Evolutionary conservation across 2,888 invertebrate genomes (phyloP), one percentile per base, ranked within the genome.

Genomic region (Drosophila recens): DNA sequence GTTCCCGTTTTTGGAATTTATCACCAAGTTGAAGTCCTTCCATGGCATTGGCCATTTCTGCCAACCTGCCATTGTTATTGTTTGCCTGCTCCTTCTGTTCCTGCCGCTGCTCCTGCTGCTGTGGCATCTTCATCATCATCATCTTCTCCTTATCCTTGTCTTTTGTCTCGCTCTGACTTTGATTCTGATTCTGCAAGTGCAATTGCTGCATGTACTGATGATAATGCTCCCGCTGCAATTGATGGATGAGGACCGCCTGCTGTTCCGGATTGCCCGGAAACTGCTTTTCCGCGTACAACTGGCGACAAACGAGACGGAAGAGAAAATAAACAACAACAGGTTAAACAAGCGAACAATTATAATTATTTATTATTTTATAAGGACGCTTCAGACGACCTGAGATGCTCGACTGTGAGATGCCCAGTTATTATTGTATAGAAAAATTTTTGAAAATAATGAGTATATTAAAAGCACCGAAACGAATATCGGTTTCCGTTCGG

Each of bases 201-300:
- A 99, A 93, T 92, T 99, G 99, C 88, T 98, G 97, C 95, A 99
- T 98, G 92, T 99, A 99, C 91, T 99, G 99, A 91, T 98, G 98
- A 92, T 98, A 99, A 93, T 99, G 99, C 90, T 99, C 98, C 86
- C 99, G 99, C 93, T 99, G 99, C 49, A 99, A 93, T 91, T 99
- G 99, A 63, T 96, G 94, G 66, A 99, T 97, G 30, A 99, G 94
- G 45, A 97, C 95, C 0, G 97, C 98, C 94, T 99, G 99, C 94
- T 99, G 96, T 82, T 97, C 97, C 1, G 96, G 96, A 92, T 96
- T 96, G 2, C 95, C 96, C 0, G 96, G 96, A 90, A 95, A 96
- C 91, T 99, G 99, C 91, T 99, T 98, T 87, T 98, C 97, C 0
- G 99, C 98, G 92, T 99, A 98, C 66, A 96, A 95, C 90, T 92